Base-by-base conservation (phyloP, 2,113 vertebrate species). In the Tragulus kanchil region DNA sequence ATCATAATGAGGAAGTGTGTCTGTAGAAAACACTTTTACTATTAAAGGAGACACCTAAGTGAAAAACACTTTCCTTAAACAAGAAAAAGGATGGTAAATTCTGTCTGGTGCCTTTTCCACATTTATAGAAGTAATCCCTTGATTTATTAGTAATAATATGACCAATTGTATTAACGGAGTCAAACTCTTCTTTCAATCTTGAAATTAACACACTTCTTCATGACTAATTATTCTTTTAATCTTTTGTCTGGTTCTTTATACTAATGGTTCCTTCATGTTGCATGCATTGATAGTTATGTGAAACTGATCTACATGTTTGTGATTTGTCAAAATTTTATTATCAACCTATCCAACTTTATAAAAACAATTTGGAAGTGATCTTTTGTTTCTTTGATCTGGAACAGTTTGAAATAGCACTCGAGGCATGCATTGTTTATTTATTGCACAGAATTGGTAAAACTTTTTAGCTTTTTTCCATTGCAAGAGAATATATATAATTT, bases 181-280 rank as follows among this genome's bases (percentile, higher is more conserved):
- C 54, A 89, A 91, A 90, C 97, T 92, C 50, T 90, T 89, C 78
- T 93, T 98, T 91, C 17, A 85, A 96, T 95, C 42, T 95, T 85
- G 15, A 11, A 54, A 50, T 52, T 65, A 71, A 83, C 1, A 77
- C 19, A 88, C 13, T 88, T n/a, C 82, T 21, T 77, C 28, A 84
- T 90, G 25, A 67, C 62, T 71, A 78, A 79, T 83, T 83, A 85
- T 93, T 88, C 21, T 85, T 94, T 82, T 69, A 52, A 69, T 50
- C 15, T 82, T 65, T 77, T 97, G 25, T 13, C 50, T 58, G 3
- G 77, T 31, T 85, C 31, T 93, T 91, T 85, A 89, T 69, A 50
- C 5, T 71, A 28, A 25, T 77, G 69, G 84, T 94, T 82, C 3
- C 54, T 67, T 86, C 28, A 84, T 23, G 7, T 81, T 58, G 3